These are phyloP conservation scores for Pedetes capensis DNA, from an alignment of 2,113 vertebrate genomes.

Conservation along the genomic window DNA sequence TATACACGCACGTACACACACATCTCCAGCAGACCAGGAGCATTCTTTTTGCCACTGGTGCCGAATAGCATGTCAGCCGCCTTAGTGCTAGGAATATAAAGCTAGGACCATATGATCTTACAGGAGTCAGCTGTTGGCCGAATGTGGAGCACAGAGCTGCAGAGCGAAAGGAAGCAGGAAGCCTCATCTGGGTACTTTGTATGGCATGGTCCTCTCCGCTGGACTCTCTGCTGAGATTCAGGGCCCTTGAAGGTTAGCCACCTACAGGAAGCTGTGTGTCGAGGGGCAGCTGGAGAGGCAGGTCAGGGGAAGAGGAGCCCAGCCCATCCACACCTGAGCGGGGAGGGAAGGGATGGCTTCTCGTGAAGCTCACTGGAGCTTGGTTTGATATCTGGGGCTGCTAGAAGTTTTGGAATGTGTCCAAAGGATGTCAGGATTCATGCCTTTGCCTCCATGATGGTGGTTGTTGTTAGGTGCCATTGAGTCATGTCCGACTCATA, in stretches of 20 bases:
- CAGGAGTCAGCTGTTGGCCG: not conserved
- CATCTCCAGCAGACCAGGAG: not conserved
- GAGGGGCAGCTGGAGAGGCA: not conserved
- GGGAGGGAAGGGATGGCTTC: not conserved
- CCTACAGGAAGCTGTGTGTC: not conserved
- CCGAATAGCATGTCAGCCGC: not conserved
- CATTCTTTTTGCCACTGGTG: not conserved
- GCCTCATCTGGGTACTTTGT: not conserved
- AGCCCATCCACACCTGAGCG: not conserved
- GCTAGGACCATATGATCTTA: not conserved
- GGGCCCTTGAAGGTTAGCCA: not conserved
- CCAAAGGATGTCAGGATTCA: not conserved
- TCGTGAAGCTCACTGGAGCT: not conserved
- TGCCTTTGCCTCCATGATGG: not conserved
- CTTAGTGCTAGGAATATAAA: not conserved
- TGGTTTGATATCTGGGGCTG: not conserved
- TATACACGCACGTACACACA: not conserved
- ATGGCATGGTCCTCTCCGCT: not conserved
- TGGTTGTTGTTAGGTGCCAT: no score
- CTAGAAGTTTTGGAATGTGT: not conserved
- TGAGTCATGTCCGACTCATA: no score
- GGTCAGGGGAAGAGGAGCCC: not conserved
- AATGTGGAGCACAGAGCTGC: not conserved
- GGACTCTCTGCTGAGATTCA: not conserved
- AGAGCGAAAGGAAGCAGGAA: not conserved